These are phyloP conservation scores for Zaprionus gabonicus DNA, from an alignment of 1,140 invertebrate genomes.

Conservation along the genomic window DNA sequence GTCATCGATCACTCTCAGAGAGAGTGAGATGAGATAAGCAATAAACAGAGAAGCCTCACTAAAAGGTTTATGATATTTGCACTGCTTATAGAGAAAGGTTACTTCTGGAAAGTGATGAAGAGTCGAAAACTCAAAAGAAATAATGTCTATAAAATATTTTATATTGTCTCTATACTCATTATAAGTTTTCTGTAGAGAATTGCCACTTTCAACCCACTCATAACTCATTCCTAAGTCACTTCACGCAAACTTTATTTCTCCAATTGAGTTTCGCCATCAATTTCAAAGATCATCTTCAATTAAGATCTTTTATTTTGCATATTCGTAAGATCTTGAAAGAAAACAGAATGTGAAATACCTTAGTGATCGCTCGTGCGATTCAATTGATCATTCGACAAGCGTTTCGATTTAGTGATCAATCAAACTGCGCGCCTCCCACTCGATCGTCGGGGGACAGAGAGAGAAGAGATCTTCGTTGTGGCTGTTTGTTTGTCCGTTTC, in stretches of 20 bases:
- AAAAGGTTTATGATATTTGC: not conserved
- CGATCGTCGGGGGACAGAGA: conserved; percentile 4
- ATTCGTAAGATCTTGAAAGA: not conserved
- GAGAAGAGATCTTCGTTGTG: not conserved
- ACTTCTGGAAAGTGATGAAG: no score
- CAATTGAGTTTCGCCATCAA: not conserved
- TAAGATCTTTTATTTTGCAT: not conserved
- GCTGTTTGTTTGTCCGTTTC: conserved; percentile 19
- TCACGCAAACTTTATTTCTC: no score
- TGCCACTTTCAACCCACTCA: not conserved
- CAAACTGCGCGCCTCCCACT: conserved; percentile 37
- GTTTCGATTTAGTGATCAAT: conserved; percentile 57
- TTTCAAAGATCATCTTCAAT: not conserved
- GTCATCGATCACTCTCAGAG: conserved; percentile 56
- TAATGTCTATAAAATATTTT: no score
- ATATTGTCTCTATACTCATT: no score
- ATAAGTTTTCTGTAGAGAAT: not conserved
- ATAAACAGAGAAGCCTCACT: not conserved
- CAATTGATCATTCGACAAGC: conserved; percentile 26
- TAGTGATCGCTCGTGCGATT: conserved; percentile 14
- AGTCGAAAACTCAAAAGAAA: no score
- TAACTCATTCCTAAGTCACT: no score
- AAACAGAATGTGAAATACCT: not conserved
- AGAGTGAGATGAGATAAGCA: conserved; percentile 39
- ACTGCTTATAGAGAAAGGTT: not conserved